These are phyloP conservation scores for Acipenser transmontanus DNA, from an alignment of 2,797 vertebrate species.

Conservation along the genomic window DNA sequence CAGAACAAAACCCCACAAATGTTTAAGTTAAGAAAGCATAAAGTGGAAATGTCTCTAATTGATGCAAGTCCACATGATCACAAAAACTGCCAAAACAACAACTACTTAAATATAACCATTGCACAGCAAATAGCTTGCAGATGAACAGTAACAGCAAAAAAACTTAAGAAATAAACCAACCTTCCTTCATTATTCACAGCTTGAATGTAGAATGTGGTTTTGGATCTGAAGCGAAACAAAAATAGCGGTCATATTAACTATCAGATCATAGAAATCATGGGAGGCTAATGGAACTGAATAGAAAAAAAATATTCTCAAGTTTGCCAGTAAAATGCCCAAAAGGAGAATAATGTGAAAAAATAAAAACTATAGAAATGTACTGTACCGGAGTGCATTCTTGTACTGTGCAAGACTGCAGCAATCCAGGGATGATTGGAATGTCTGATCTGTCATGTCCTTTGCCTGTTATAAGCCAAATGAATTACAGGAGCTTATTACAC, in stretches of 20 bases:
- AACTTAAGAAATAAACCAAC: conserved; percentile 47
- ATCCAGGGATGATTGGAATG: conserved; percentile 66
- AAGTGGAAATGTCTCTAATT: background rate
- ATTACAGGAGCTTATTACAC: no score
- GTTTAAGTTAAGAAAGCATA: background rate
- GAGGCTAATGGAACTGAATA: no score
- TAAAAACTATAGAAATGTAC: no score
- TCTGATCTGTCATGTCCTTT: conserved; percentile 77
- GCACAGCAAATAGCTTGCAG: no score
- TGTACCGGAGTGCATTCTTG: conserved; percentile 69
- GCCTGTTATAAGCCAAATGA: conserved; percentile 55
- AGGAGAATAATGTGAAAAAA: no score
- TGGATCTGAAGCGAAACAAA: conserved; percentile 61
- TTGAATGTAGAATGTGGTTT: conserved; percentile 78
- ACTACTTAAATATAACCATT: no score
- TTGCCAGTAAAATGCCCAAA: no score
- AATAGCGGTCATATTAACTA: background rate
- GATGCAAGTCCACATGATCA: background rate
- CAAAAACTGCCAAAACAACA: no score
- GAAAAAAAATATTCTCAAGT: no score
- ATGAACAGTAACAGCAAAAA: no score
- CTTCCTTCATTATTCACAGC: conserved; percentile 85
- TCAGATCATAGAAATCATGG: background rate
- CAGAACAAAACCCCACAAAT: no score
- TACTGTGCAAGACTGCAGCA: conserved; percentile 64